These are phyloP conservation scores for Lampris megalopsis DNA, from an alignment of 2,113 vertebrate species.

Conservation along the genomic window DNA sequence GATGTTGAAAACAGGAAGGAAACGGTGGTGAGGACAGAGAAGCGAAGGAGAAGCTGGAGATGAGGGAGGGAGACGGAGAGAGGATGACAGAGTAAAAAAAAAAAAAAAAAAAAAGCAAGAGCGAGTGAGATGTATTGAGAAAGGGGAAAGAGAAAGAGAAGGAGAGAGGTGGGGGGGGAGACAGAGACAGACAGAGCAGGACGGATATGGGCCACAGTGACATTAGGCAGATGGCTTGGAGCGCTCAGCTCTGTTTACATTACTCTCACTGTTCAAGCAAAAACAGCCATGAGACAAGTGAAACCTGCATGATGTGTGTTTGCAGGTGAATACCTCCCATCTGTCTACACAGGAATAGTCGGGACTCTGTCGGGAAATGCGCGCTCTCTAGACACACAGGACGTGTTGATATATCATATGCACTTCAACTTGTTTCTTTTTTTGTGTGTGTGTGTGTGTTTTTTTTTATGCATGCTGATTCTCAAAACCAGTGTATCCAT, in stretches of 20 bases:
- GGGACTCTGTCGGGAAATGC: not conserved
- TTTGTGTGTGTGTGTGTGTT: conserved; percentile 3
- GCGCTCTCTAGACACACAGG: conserved; percentile 8
- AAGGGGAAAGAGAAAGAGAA: not conserved
- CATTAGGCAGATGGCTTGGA: conserved; percentile 82
- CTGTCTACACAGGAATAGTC: not conserved
- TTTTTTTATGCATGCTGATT: not conserved
- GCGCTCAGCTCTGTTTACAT: conserved; percentile 81
- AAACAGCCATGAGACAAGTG: conserved; percentile 66
- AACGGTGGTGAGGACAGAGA: conserved; percentile 18
- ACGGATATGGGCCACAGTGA: conserved; percentile 76
- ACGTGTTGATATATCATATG: not conserved
- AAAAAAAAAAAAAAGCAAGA: conserved; percentile 8
- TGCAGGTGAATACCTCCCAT: conserved; percentile 36
- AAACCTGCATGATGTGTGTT: conserved; percentile 42
- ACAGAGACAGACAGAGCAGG: conserved; percentile 29
- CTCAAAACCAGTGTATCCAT: conserved; percentile 7
- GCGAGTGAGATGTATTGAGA: conserved; percentile 8
- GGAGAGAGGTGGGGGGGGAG: not conserved
- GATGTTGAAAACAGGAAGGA: conserved; percentile 59
- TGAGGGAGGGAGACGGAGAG: conserved; percentile 59
- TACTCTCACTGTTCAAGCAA: conserved; percentile 83
- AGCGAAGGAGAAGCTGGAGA: conserved; percentile 27
- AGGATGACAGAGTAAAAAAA: conserved; percentile 24
- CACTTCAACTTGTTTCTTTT: not conserved